Evolutionary conservation across 2,797 vertebrate species (phyloP).

Genomic region (Hydrophis major): DNA sequence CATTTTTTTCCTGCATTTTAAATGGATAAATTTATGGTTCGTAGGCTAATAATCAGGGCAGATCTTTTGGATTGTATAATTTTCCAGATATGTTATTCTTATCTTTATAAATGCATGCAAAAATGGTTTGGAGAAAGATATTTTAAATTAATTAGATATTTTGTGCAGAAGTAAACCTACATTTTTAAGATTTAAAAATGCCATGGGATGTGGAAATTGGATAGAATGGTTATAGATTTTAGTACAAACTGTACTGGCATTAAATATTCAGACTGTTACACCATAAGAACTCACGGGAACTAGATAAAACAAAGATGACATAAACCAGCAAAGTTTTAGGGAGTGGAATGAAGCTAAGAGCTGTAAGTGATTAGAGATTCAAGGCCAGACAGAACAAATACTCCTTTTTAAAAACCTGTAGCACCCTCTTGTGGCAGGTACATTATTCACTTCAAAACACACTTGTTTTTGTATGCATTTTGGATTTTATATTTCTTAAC

Average conservation of each 20-base stretch:
- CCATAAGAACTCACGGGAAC: neutral
- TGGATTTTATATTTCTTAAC: neutral
- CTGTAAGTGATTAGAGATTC: neutral
- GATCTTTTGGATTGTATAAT: neutral
- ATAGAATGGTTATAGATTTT: neutral
- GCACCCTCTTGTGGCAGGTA: conserved; percentile 60
- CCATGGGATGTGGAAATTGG: neutral
- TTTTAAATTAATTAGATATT: neutral
- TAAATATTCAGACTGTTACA: neutral
- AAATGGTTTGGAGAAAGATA: neutral
- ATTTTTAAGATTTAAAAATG: neutral
- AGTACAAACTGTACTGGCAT: neutral
- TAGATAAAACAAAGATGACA: neutral
- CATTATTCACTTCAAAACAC: neutral
- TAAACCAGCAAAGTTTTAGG: neutral
- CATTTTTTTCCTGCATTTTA: neutral
- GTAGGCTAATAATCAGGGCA: neutral
- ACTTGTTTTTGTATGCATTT: conserved; percentile 14
- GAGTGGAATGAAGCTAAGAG: neutral
- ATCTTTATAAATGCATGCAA: neutral
- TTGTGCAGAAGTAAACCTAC: neutral
- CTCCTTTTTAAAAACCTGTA: conserved; percentile 2
- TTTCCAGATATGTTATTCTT: neutral
- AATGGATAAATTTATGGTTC: neutral
- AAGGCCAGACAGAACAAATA: neutral